Evolutionary conservation across 2,113 vertebrate genomes (phyloP).

Genomic region (Equus quagga): DNA sequence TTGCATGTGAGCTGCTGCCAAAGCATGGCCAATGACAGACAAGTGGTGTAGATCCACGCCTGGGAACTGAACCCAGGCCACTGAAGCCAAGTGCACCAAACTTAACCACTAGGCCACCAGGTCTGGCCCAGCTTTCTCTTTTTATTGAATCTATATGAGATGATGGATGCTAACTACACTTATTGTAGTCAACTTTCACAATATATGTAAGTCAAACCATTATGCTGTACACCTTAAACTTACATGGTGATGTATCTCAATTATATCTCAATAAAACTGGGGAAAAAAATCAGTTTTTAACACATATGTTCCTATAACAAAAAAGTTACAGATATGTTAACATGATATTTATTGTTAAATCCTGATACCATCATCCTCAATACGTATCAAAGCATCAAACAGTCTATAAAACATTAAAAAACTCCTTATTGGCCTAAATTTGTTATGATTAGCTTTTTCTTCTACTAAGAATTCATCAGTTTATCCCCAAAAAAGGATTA

Average conservation of each 20-base stretch:
- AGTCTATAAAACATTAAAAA: neutral
- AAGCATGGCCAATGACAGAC: too few species aligned
- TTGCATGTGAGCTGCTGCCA: too few species aligned
- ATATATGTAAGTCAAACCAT: neutral
- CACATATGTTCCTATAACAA: neutral
- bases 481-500: constrained; percentile 61
- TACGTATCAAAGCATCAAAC: neutral
- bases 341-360: neutral
- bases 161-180: neutral
- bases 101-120: too few species aligned
- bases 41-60: too few species aligned
- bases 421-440: neutral
- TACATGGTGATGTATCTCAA: neutral
- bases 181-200: neutral
- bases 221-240: neutral
- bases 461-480: constrained; percentile 10
- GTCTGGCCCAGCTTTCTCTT: neutral
- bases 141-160: neutral
- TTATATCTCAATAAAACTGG: neutral
- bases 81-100: too few species aligned
- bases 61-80: too few species aligned
- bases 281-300: neutral
- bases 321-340: neutral
- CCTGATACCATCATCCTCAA: neutral
- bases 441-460: neutral